Base-by-base conservation (phyloP, 1,140 invertebrate genomes). In the Heliothis subflexa region DNA sequence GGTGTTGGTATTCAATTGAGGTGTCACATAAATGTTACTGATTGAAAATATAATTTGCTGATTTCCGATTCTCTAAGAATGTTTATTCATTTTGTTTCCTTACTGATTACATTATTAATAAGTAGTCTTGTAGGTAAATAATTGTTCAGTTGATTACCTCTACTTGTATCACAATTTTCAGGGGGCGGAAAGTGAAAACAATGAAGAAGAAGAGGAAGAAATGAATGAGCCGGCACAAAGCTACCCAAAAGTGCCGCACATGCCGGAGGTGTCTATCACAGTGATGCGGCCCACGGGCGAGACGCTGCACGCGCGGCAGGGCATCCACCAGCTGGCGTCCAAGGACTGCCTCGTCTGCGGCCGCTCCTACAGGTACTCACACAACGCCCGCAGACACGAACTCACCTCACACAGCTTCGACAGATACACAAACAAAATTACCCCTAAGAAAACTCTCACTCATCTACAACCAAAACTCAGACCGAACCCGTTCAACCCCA, bases 311-410 rank as follows among this genome's bases (percentile, higher is more conserved):
- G 82, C 92, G 2, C 87, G 91, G 0, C 92, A 94, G 83, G 93
- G 93, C 57, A 94, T 95, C 14, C 92, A 94, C 61, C 93, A 95
- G 79, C 83, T 95, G 1, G 94, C 94, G 0, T 94, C 93, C 21
- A 95, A 95, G 78, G 91, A 95, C 71, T 95, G 94, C 64, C 87
- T 95, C 5, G 92, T 95, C 0, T 95, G 94, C 57, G 94, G 93
- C 9, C 89, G 94, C 57, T 89, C 92, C 10, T 95, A 95, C 72
- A 88, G 94, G 68, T 95, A 95, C 78, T 95, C 94, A 0, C 94
- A 95, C 77, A 95, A 95, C 80, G 94, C 94, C 0, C 82, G 94
- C n/a, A 88, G 94, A 10, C 94, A 95, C 50, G 94, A 95, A 77
- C 89, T 95, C 18, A 93, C 89, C 4, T 83, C 94, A 1, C 94